phyloP scores from a whole-genome alignment of 2,113 vertebrate genomes.

The Heterocephalus glaber region DNA sequence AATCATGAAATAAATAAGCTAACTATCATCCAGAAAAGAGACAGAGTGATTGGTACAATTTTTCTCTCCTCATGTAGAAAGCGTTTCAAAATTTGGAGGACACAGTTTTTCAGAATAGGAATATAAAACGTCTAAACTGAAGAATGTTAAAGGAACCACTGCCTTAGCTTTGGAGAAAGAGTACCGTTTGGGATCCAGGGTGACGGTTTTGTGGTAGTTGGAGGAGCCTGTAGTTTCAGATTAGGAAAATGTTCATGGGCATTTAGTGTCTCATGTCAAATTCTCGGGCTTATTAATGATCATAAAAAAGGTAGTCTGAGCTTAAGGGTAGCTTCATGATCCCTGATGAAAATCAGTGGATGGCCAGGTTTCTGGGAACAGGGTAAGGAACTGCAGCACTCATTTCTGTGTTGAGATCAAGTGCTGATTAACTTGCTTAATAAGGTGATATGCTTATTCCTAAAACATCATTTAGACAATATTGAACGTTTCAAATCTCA shows the following conservation, averaged over 20 bases:
- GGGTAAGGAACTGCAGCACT: neutral
- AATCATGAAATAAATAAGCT: neutral
- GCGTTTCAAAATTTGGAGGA: neutral
- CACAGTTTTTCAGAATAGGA: neutral
- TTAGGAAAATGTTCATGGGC: neutral
- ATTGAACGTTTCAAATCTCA: neutral
- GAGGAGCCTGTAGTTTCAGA: neutral
- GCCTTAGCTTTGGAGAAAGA: neutral
- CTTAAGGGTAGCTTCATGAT: neutral
- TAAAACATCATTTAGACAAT: neutral
- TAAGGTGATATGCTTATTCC: neutral
- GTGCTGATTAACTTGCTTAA: neutral
- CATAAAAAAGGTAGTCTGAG: neutral
- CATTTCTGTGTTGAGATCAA: neutral
- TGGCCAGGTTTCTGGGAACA: neutral
- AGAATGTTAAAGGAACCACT: neutral
- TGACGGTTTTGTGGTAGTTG: neutral
- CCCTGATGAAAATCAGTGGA: neutral
- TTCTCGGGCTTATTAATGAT: neutral
- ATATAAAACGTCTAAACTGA: neutral
- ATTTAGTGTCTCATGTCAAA: neutral
- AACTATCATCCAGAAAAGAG: neutral
- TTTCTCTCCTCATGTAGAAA: neutral
- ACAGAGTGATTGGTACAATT: neutral
- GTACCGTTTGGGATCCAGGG: neutral